These are phyloP conservation scores for Atta colombica DNA, from an alignment of 1,140 invertebrate genomes.

Conservation along the genomic window DNA sequence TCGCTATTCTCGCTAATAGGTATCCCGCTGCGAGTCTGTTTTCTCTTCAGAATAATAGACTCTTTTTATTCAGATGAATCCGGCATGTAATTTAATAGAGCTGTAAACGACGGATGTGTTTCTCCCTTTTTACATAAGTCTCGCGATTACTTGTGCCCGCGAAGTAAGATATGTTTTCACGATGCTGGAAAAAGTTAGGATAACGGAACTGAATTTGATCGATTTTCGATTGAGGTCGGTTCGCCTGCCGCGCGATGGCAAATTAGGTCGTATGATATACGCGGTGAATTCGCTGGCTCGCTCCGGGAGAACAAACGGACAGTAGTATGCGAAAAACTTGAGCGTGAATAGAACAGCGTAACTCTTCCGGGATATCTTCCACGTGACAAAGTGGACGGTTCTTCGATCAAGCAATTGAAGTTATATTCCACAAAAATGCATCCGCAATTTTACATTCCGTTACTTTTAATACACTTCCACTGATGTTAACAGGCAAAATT, in stretches of 20 bases:
- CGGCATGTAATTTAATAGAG: conserved; percentile 5
- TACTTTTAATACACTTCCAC: neutral
- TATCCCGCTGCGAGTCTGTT: conserved; percentile 12
- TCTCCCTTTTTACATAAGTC: neutral
- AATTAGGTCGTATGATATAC: conserved; percentile 63
- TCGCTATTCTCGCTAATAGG: conserved; percentile 38
- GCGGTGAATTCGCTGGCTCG: conserved; percentile 35
- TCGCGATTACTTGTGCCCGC: neutral
- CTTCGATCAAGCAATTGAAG: neutral
- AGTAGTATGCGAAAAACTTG: neutral
- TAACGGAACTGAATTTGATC: conserved; percentile 51
- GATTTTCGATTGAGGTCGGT: conserved; percentile 64
- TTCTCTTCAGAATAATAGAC: conserved; percentile 27
- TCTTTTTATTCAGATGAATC: conserved; percentile 32
- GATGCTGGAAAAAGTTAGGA: conserved; percentile 51
- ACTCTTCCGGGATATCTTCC: neutral
- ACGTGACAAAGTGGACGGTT: neutral
- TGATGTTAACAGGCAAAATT: neutral
- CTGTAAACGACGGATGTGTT: neutral
- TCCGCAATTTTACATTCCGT: neutral
- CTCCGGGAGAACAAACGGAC: conserved; percentile 21
- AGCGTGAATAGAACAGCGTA: conserved; percentile 25
- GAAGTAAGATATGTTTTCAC: conserved; percentile 37
- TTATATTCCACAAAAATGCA: neutral
- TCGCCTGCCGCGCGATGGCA: conserved; percentile 40